These are phyloP conservation scores for Melanogrammus aeglefinus DNA, from an alignment of 2,797 vertebrate genomes.

Conservation along the genomic window DNA sequence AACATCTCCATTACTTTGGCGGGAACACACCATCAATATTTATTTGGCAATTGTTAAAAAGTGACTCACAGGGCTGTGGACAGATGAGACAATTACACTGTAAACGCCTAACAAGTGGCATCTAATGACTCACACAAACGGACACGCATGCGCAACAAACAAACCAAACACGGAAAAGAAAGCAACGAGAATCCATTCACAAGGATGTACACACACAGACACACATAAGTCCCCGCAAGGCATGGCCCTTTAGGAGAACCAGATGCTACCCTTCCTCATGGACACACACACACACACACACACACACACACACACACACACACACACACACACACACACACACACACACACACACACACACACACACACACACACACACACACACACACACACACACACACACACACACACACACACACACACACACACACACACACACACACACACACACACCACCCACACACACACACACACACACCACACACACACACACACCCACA, in stretches of 20 bases:
- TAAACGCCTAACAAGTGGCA: no score
- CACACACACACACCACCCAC: background rate
- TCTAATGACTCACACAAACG: background rate
- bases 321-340: background rate
- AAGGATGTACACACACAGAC: background rate
- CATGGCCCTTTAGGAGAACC: no score
- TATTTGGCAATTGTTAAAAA: constrained; percentile 45
- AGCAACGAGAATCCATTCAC: background rate
- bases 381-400: background rate
- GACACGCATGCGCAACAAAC: background rate
- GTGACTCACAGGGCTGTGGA: constrained; percentile 26
- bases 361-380: constrained; percentile 4
- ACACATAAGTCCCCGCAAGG: background rate
- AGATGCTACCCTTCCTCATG: no score
- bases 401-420: background rate
- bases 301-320: background rate
- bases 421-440: background rate
- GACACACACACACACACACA: background rate
- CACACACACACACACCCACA: background rate
- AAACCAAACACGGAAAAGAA: background rate
- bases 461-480: constrained; percentile 10
- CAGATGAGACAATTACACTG: constrained; percentile 30
- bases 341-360: constrained; percentile 8
- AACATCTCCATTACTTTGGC: constrained; percentile 36
- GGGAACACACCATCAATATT: constrained; percentile 58